Evolutionary conservation across 2,888 invertebrate genomes (phyloP), one percentile per base, ranked within the genome.

Genomic region (Andrena praecox): DNA sequence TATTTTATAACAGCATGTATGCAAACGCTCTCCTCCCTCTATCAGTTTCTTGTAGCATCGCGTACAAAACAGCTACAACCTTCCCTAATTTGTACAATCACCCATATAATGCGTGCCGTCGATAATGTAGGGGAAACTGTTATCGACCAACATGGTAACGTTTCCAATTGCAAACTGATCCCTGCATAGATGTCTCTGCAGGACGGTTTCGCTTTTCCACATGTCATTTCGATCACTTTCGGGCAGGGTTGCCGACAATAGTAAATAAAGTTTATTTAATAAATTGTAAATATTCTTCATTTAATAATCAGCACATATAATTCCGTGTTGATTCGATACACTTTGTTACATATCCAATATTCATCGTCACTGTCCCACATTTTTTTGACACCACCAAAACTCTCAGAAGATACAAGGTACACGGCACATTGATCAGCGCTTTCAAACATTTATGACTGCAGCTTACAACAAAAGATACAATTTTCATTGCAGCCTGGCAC

Each of bases 161-260:
- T 33, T 64, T 50, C 8, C 7, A 10, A 10, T 70, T 24, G 33
- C 42, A 29, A 54, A 48, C 54, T 12, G 24, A 5, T n/a, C 50
- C 2, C n/a, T 2, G 16, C 42, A 54, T 35, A 84, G 85, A 84
- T 84, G 85, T 33, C 85, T 66, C 80, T 70, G 48, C 33, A 20
- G 42, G 63, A 80, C 54, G 33, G n/a, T 70, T 75, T 84, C n/a
- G 35, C 8, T 48, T 62, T 70, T 72, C 31, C 16, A 4, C 31
- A 66, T 42, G 4, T 42, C n/a, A 27, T 8, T 68, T 24, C 20
- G 42, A 42, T 16, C 2, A 54, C 27, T 68, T 16, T 59, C 29
- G 16, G 12, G 16, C 20, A 29, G 27, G 1, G 16, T 29, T 16
- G 29, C 29, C 12, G 27, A 27, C 12, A 59, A 42, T 42, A 42